Conservation (phyloP, 1,140 invertebrate genomes). For the Parapsyche elsis region DNA sequence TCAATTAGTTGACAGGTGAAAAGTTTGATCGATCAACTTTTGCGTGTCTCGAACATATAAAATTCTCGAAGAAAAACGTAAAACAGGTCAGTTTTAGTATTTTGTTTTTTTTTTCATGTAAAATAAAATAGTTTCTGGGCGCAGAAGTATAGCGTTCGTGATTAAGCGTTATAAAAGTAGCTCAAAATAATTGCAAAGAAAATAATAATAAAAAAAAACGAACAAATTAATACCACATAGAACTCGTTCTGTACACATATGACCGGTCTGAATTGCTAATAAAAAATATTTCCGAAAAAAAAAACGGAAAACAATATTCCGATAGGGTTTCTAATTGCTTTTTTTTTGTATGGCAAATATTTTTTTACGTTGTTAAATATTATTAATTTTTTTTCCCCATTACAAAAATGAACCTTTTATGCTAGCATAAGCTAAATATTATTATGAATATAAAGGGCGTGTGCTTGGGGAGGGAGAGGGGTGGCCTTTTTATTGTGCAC, state of each 20-base stretch:
- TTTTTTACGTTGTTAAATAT: too few species aligned
- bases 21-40: conserved; percentile 13
- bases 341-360: too few species aligned
- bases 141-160: not conserved
- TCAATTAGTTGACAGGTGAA: not conserved
- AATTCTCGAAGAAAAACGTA: not conserved
- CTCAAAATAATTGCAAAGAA: not conserved
- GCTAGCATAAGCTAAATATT: not conserved
- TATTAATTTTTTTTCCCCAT: not conserved
- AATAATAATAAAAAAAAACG: not conserved
- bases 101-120: too few species aligned
- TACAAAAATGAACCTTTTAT: not conserved
- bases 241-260: not conserved
- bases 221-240: not conserved
- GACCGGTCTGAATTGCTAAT: too few species aligned
- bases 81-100: not conserved
- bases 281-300: too few species aligned
- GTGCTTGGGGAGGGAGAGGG: not conserved
- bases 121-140: too few species aligned
- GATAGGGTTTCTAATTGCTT: too few species aligned
- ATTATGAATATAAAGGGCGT: not conserved
- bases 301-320: too few species aligned
- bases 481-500: not conserved
- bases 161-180: conserved; percentile 10
- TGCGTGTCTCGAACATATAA: not conserved